phyloP scores from a whole-genome alignment of 2,888 invertebrate species.

The Amphipoea oculea region DNA sequence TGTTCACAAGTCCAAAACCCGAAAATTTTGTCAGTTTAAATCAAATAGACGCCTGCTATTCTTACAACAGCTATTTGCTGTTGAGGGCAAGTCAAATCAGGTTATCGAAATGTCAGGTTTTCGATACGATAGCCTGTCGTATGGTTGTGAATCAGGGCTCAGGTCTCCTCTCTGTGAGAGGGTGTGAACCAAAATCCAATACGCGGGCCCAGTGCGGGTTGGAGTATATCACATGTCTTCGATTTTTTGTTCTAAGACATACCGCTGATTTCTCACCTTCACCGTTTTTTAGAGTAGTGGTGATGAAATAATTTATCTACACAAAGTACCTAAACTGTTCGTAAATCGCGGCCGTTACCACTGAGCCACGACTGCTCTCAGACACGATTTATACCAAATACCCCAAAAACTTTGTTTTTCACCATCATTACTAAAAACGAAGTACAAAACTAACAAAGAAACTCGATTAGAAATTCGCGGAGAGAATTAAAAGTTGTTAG shows the following conservation, averaged over 20 bases:
- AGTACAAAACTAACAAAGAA: slow-evolving; percentile 64
- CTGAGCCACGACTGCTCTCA: not conserved
- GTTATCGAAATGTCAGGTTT: too few relatives aligned
- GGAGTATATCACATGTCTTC: not conserved
- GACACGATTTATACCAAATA: not conserved
- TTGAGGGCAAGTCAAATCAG: too few relatives aligned
- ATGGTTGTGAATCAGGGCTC: too few relatives aligned
- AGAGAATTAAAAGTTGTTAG: slow-evolving; percentile 73
- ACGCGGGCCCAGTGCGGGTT: not conserved
- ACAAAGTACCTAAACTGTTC: not conserved
- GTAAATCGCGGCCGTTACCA: too few relatives aligned
- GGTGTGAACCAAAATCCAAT: not conserved
- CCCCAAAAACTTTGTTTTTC: slow-evolving; percentile 8
- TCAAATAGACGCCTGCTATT: too few relatives aligned
- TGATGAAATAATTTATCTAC: not conserved
- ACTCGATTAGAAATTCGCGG: slow-evolving; percentile 70
- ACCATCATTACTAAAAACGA: slow-evolving; percentile 41
- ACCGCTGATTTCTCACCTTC: not conserved
- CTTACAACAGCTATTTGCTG: too few relatives aligned
- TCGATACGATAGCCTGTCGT: too few relatives aligned
- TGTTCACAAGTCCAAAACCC: too few relatives aligned
- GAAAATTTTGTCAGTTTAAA: too few relatives aligned
- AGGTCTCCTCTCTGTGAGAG: not conserved
- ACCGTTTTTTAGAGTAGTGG: not conserved
- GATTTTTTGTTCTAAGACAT: not conserved